These are phyloP conservation scores for Gasterosteus aculeatus DNA, from an alignment of 2,113 vertebrate genomes.

Conservation along the genomic window DNA sequence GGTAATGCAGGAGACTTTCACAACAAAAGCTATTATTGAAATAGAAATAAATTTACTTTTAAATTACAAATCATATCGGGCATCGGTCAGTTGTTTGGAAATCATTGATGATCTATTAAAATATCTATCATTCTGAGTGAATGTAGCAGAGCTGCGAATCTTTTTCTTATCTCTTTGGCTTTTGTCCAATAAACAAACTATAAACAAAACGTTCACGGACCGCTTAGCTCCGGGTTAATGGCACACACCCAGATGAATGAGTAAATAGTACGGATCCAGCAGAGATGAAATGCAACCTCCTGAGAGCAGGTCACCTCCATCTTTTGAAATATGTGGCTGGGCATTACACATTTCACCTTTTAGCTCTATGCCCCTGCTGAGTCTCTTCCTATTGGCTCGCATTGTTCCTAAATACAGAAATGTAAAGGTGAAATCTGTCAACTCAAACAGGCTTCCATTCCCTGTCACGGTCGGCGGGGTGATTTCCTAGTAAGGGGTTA, in stretches of 20 bases:
- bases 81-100: neutral
- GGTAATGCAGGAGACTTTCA: slow-evolving; percentile 29
- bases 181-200: neutral
- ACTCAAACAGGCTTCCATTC: neutral
- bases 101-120: neutral
- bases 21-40: neutral
- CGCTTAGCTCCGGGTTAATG: too few species aligned
- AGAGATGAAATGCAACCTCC: neutral
- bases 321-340: neutral
- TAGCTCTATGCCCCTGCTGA: neutral
- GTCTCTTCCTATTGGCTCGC: neutral
- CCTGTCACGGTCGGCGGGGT: neutral
- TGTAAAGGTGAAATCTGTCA: neutral
- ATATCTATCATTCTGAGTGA: neutral
- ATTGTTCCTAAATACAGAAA: neutral
- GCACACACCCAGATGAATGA: too few species aligned
- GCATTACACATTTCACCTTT: neutral
- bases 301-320: neutral
- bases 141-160: neutral
- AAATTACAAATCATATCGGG: neutral
- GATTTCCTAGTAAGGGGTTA: neutral
- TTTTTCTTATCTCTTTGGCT: too few species aligned
- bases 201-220: neutral
- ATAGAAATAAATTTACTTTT: slow-evolving; percentile 11
- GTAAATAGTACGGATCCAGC: neutral